Conservation (phyloP, 2,888 invertebrate genomes). For the Parelbella ahira region DNA sequence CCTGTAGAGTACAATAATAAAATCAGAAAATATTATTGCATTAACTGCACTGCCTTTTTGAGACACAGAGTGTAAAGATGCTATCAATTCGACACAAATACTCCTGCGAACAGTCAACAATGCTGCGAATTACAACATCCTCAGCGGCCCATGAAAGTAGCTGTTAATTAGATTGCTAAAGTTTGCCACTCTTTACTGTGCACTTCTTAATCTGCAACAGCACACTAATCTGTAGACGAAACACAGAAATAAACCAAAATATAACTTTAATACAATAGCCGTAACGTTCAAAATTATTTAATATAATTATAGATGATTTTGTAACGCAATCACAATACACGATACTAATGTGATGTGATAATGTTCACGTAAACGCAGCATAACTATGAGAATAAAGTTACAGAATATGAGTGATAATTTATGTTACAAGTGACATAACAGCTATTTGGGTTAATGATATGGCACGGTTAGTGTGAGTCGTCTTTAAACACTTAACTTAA, state of each 20-base stretch:
- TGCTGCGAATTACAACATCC: not conserved
- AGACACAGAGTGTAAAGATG: constrained; percentile 2
- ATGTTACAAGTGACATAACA: constrained; percentile 10
- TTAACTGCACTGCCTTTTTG: not conserved
- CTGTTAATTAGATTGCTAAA: constrained; percentile 3
- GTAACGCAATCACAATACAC: too few relatives aligned
- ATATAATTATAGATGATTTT: too few relatives aligned
- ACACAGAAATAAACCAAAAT: too few relatives aligned
- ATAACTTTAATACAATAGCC: too few relatives aligned
- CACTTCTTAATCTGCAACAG: too few relatives aligned
- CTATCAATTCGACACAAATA: not conserved
- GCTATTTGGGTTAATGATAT: constrained; percentile 15
- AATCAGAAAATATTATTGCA: too few relatives aligned
- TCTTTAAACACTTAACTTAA: constrained; percentile 3
- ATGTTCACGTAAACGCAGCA: not conserved
- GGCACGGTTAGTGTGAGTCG: not conserved
- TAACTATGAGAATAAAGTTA: too few relatives aligned
- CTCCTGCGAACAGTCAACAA: constrained; percentile 3
- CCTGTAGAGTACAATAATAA: too few relatives aligned
- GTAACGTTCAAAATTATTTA: too few relatives aligned
- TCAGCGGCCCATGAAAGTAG: not conserved
- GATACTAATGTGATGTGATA: too few relatives aligned
- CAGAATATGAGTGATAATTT: too few relatives aligned
- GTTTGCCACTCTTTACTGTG: not conserved
- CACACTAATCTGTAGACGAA: too few relatives aligned